Conservation (phyloP, 1,140 invertebrate genomes). For the Pogonus chalceus region DNA sequence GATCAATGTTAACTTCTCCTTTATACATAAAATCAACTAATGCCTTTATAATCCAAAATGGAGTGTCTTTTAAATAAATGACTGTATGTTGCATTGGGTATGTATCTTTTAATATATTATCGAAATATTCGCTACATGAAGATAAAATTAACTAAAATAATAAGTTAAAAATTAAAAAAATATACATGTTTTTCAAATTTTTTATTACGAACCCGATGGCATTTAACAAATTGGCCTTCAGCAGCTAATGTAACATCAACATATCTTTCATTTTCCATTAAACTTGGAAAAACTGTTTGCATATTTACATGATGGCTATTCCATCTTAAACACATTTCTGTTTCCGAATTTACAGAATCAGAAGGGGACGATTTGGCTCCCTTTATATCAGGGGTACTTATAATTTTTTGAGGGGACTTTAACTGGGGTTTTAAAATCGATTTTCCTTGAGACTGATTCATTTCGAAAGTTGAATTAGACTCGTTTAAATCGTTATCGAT, state of each 20-base stretch:
- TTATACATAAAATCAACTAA: slow-evolving; percentile 48
- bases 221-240: slow-evolving; percentile 39
- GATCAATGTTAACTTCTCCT: slow-evolving; percentile 41
- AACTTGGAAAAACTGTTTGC: slow-evolving; percentile 44
- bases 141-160: slow-evolving; percentile 48
- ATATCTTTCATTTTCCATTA: slow-evolving; percentile 42
- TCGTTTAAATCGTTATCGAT: not conserved
- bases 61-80: slow-evolving; percentile 51
- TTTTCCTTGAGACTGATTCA: too few relatives aligned
- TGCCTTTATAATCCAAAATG: slow-evolving; percentile 40
- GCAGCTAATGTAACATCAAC: slow-evolving; percentile 47
- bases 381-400: not conserved
- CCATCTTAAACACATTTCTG: slow-evolving; percentile 56
- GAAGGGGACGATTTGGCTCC: not conserved
- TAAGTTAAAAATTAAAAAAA: slow-evolving; percentile 10
- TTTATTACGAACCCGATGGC: slow-evolving; percentile 31
- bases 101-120: slow-evolving; percentile 44
- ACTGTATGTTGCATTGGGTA: slow-evolving; percentile 55
- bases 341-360: slow-evolving; percentile 11
- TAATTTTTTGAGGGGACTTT: too few relatives aligned
- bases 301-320: slow-evolving; percentile 62
- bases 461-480: too few relatives aligned
- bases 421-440: too few relatives aligned
- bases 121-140: slow-evolving; percentile 55
- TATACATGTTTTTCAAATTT: slow-evolving; percentile 22